Base-by-base conservation (phyloP, 2,888 invertebrate genomes). In the Pseudanteris insignis region DNA sequence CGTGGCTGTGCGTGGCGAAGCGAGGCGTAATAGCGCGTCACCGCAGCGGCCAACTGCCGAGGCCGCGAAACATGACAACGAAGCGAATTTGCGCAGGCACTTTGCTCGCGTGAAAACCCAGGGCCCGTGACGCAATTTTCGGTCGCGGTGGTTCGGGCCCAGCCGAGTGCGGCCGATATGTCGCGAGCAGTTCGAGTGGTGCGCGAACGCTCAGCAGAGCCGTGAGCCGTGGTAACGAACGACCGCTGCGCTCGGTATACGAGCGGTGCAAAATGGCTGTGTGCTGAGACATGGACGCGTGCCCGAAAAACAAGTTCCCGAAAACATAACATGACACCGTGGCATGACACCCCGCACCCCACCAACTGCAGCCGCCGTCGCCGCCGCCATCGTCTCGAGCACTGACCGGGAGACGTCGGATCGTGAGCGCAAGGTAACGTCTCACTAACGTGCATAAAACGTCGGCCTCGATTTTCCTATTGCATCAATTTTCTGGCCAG, bases 381-480 rank as follows among this genome's bases (percentile, higher is more conserved):
- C 54, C 34, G 44, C 47, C 41, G 29, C 34, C 38, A 47, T 47
- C 47, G 41, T 34, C 41, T 40, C 36, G 40, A 47, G 38, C 47
- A 55, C 55, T 55, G 41, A 55, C 47, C 55, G 55, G 34, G 55
- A 55, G 47, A 55, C 55, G 47, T 47, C 47, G 36, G 47, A 40
- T 55, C 55, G 55, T 33, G 44, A 54, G 28, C 55, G 36, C 46
- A 34, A 57, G 55, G 55, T 48, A 55, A 28, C 18, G 18, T 18
- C 6, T 18, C 6, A 3, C 18, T 4, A 18, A 18, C 18, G 18
- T 18, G n/a, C n/a, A n/a, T n/a, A n/a, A n/a, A n/a, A n/a, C n/a
- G n/a, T n/a, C n/a, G n/a, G n/a, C n/a, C n/a, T n/a, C n/a, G n/a
- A n/a, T n/a, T n/a, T n/a, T n/a, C n/a, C n/a, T n/a, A n/a, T n/a